Base-by-base conservation (phyloP, 2,797 vertebrate species). In the Sternarchorhynchus goeldii region DNA sequence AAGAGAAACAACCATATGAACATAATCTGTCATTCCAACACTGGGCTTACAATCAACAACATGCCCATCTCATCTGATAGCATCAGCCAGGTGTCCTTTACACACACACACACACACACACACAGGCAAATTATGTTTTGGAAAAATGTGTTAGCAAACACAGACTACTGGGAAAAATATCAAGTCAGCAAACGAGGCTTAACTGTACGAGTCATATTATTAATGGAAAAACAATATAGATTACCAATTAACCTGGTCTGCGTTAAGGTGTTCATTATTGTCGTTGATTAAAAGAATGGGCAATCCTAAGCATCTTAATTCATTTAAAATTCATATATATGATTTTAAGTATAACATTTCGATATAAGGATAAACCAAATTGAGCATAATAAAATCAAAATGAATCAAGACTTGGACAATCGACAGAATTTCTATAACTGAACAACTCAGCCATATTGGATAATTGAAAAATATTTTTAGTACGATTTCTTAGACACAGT, bases 1-100 rank as follows among this genome's bases (percentile, higher is more conserved):
- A 83, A 80, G 77, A 77, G 68, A 76, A 78, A 86, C 75, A 39
- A 78, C 55, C 78, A 63, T 75, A 69, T 76, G 70, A 85, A 73
- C 32, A 63, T 76, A 83, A 86, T 86, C 80, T 85, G 84, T 83
- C 84, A 87, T 84, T 86, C 84, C 82, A 83, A 80, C 84, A 77
- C 81, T 73, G 82, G 56, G 56, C 75, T 77, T 45, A 76, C 63
- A 79, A 80, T 85, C 80, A 84, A 84, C 85, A 84, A 79, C 79
- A 75, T 75, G 76, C 74, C 82, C 81, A 85, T 80, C 82, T 84
- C 77, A 87, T 75, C 85, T 85, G 84, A 85, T 87, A 84, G 81
- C 81, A 85, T 84, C 81, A 78, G 76, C 79, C 84, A 87, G 86
- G 84, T 86, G 85, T 85, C 58, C 73, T 55, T 80, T 75, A 75